Percentiles rank a stretch among this genome's conserved stretches.
These are phyloP conservation scores for Mesopsocus fuscifrons DNA, from an alignment of 2,888 invertebrate species.

Conservation along the genomic window DNA sequence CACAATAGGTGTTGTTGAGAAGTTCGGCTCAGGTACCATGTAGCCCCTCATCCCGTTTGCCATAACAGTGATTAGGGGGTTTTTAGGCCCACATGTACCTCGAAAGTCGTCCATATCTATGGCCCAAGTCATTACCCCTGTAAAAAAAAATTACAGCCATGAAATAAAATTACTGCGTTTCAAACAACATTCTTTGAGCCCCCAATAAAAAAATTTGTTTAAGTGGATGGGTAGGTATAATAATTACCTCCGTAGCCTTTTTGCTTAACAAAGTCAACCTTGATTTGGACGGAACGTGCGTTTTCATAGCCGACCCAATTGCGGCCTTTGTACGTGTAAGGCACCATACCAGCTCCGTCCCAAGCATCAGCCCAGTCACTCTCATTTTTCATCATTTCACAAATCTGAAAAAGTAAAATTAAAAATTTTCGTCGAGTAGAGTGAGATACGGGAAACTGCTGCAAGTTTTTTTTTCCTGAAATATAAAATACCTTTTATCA, in stretches of 20 bases:
- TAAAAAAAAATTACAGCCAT: too few relatives aligned
- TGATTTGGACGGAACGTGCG: slow-evolving; percentile 59
- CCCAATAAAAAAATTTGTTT: too few relatives aligned
- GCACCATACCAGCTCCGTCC: slow-evolving; percentile 65
- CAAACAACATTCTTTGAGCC: too few relatives aligned
- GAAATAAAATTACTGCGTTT: too few relatives aligned
- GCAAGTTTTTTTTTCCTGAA: too few relatives aligned
- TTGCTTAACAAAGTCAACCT: slow-evolving; percentile 72
- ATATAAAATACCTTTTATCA: not conserved
- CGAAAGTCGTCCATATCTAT: slow-evolving; percentile 83
- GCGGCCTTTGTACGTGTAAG: slow-evolving; percentile 62
- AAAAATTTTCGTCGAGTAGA: too few relatives aligned
- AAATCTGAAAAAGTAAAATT: slow-evolving; percentile 47
- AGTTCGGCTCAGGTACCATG: slow-evolving; percentile 23
- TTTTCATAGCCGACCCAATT: slow-evolving; percentile 80
- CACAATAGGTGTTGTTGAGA: slow-evolving; percentile 21
- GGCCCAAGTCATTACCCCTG: slow-evolving; percentile 89
- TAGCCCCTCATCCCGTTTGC: slow-evolving; percentile 47
- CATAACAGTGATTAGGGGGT: slow-evolving; percentile 53
- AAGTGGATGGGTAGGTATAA: too few relatives aligned
- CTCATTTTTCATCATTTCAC: slow-evolving; percentile 48
- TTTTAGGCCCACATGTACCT: slow-evolving; percentile 60
- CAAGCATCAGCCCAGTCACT: slow-evolving; percentile 62
- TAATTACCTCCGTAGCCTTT: slow-evolving; percentile 64
- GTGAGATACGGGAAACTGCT: too few relatives aligned